These are phyloP conservation scores for Dynastes hyllus DNA, from an alignment of 2,888 invertebrate genomes.

Conservation along the genomic window DNA sequence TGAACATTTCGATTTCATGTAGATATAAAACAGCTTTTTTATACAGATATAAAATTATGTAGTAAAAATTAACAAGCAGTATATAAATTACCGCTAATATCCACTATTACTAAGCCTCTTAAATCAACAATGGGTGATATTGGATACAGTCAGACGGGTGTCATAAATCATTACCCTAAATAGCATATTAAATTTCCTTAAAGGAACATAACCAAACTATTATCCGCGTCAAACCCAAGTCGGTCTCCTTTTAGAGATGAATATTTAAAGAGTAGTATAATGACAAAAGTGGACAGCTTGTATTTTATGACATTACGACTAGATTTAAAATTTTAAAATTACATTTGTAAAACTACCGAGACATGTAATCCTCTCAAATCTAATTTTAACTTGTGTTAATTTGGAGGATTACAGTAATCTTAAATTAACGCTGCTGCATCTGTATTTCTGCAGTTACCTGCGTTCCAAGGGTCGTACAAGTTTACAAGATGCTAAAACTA, in stretches of 20 bases:
- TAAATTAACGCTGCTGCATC: slow-evolving; percentile 48
- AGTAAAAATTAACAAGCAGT: slow-evolving; percentile 40
- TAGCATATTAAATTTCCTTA: slow-evolving; percentile 62
- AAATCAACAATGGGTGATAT: slow-evolving; percentile 64
- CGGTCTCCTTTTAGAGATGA: slow-evolving; percentile 39
- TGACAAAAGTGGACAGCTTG: slow-evolving; percentile 33
- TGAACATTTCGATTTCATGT: slow-evolving; percentile 29
- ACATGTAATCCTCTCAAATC: slow-evolving; percentile 58
- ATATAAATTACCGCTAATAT: slow-evolving; percentile 45
- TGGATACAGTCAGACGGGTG: slow-evolving; percentile 52
- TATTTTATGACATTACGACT: slow-evolving; percentile 39
- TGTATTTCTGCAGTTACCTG: slow-evolving; percentile 29
- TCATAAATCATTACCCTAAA: slow-evolving; percentile 66
- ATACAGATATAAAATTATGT: slow-evolving; percentile 39
- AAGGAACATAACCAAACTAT: slow-evolving; percentile 56
- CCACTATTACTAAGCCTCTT: slow-evolving; percentile 56
- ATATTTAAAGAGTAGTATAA: slow-evolving; percentile 40
- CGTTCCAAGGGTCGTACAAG: not conserved
- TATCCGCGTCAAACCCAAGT: slow-evolving; percentile 43
- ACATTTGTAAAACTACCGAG: slow-evolving; percentile 44
- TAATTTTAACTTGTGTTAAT: slow-evolving; percentile 61
- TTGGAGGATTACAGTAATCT: slow-evolving; percentile 61
- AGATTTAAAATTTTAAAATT: slow-evolving; percentile 52
- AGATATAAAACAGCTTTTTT: slow-evolving; percentile 30
- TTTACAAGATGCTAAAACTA: not conserved